Evolutionary conservation across 2,113 vertebrate species (phyloP).

Genomic region (Istiophorus platypterus): DNA sequence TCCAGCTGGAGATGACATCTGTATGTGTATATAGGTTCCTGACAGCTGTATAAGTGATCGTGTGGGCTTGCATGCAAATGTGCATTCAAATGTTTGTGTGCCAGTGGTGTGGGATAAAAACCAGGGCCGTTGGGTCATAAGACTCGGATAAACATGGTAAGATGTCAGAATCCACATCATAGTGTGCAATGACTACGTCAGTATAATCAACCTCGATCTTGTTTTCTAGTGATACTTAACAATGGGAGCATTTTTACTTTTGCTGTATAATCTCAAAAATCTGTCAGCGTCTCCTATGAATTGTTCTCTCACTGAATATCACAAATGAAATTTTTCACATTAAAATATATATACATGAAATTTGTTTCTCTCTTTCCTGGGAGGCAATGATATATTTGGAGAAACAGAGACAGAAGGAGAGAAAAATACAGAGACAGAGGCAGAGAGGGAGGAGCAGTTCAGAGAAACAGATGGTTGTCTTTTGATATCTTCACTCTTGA

Average conservation of each 20-base stretch:
- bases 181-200: neutral
- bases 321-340: neutral
- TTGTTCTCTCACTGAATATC: neutral
- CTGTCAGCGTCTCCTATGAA: neutral
- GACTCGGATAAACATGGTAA: slow-evolving; percentile 18
- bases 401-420: slow-evolving; percentile 8
- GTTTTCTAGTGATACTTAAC: neutral
- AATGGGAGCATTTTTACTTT: neutral
- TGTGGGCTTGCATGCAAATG: slow-evolving; percentile 8
- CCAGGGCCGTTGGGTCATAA: neutral
- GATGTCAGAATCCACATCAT: slow-evolving; percentile 24
- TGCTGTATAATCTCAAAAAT: neutral
- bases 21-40: slow-evolving; percentile 24
- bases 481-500: slow-evolving; percentile 69
- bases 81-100: slow-evolving; percentile 13
- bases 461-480: slow-evolving; percentile 56
- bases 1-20: slow-evolving; percentile 66
- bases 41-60: slow-evolving; percentile 29
- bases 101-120: slow-evolving; percentile 11
- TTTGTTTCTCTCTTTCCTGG: neutral
- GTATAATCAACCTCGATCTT: slow-evolving; percentile 14
- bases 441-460: slow-evolving; percentile 17
- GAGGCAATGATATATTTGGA: neutral
- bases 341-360: neutral
- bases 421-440: slow-evolving; percentile 37